Conservation (phyloP, 2,888 invertebrate species). For the Heliconius sara region DNA sequence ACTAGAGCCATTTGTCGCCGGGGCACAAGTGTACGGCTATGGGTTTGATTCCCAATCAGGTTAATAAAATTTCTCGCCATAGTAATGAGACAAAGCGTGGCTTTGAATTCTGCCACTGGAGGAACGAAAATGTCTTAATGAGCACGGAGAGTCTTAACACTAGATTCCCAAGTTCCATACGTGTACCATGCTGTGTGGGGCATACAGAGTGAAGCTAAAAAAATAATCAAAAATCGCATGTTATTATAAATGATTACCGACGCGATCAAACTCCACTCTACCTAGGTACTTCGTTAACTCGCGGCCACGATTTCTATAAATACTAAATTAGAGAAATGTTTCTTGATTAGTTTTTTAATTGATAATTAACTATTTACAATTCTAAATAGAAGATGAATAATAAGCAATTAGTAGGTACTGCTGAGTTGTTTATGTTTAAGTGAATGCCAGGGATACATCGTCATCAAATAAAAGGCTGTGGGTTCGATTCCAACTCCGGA, state of each 20-base stretch:
- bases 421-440: background rate
- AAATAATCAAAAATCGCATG: background rate
- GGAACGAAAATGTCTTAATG: background rate
- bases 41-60: no score
- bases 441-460: background rate
- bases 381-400: constrained; percentile 29
- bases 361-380: constrained; percentile 33
- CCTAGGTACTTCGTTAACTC: constrained; percentile 28
- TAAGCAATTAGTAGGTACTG: constrained; percentile 7
- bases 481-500: no score
- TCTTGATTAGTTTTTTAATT: constrained; percentile 31
- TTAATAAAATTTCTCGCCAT: background rate
- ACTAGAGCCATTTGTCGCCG: no score
- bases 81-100: background rate
- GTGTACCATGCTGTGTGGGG: background rate
- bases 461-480: no score
- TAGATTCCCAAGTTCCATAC: background rate
- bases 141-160: background rate
- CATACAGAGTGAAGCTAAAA: background rate
- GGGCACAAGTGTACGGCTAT: no score
- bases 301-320: constrained; percentile 27
- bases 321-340: constrained; percentile 27
- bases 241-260: constrained; percentile 21
- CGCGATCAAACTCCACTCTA: constrained; percentile 31
- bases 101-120: background rate